phyloP scores from a whole-genome alignment of 2,797 vertebrate species.

The Rhinoraja longicauda region DNA sequence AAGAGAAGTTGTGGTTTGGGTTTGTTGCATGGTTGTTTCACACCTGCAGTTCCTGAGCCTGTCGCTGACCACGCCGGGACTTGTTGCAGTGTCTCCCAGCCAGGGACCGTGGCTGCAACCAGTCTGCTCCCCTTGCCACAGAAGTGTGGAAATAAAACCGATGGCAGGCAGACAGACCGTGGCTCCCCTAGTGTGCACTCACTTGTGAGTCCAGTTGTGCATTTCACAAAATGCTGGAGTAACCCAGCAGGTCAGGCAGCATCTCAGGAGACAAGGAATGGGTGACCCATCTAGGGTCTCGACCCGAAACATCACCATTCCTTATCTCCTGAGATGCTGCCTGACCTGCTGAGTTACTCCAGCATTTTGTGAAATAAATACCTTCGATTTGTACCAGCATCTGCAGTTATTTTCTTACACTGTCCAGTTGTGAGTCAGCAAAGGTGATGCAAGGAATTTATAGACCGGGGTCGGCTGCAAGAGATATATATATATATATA shows the following conservation, averaged over 20 bases:
- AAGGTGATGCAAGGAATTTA: constrained; percentile 35
- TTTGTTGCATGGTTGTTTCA: constrained; percentile 11
- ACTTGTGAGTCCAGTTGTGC: too few species aligned
- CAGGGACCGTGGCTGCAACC: background rate
- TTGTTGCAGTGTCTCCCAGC: constrained; percentile 10
- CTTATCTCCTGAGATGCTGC: too few species aligned
- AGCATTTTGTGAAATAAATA: too few species aligned
- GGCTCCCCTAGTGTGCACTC: background rate
- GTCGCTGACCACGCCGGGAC: background rate
- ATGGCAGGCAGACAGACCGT: constrained; percentile 2
- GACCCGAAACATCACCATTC: too few species aligned
- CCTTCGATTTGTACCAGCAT: too few species aligned
- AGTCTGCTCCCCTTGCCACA: constrained; percentile 12
- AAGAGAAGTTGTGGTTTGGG: background rate
- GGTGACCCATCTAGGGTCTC: too few species aligned
- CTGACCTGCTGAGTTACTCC: too few species aligned
- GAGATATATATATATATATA: too few species aligned
- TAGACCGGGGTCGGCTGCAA: background rate
- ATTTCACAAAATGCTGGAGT: too few species aligned
- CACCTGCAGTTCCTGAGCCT: constrained; percentile 18
- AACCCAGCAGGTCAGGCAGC: too few species aligned
- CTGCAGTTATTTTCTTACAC: too few species aligned
- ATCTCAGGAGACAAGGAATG: too few species aligned
- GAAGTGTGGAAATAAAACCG: constrained; percentile 32
- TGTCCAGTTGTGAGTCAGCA: constrained; percentile 18